Percentiles rank a stretch among this genome's conserved stretches.
Conservation (phyloP, 2,888 invertebrate species). For the Patella pellucida region DNA sequence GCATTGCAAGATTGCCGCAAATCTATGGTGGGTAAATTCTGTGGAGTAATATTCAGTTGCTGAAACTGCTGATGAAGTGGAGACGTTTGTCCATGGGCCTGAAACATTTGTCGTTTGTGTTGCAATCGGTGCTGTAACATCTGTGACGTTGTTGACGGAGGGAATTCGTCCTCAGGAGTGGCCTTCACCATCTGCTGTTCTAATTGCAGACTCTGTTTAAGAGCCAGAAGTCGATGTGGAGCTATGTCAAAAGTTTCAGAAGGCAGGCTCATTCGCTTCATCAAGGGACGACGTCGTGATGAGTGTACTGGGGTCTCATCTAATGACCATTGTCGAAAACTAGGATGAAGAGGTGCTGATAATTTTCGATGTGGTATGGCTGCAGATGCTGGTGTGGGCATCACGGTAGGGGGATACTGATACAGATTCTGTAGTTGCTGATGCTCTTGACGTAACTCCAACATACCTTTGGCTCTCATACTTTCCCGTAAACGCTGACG, state of each 20-base stretch:
- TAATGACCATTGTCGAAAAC: constrained; percentile 51
- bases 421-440: constrained; percentile 50
- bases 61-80: constrained; percentile 75
- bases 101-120: constrained; percentile 86
- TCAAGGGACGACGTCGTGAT: constrained; percentile 55
- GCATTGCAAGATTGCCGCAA: constrained; percentile 4
- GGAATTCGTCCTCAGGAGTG: constrained; percentile 41
- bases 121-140: constrained; percentile 87
- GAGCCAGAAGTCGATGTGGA: constrained; percentile 68
- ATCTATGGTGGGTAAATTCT: constrained; percentile 74
- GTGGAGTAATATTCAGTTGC: constrained; percentile 65
- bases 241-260: constrained; percentile 67
- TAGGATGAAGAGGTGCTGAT: constrained; percentile 37
- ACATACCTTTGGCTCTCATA: constrained; percentile 84
- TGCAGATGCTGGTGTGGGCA: background rate
- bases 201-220: constrained; percentile 69
- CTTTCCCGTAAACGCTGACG: constrained; percentile 84
- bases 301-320: constrained; percentile 49
- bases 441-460: constrained; percentile 78
- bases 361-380: constrained; percentile 36
- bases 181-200: constrained; percentile 65
- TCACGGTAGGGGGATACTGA: constrained; percentile 8
- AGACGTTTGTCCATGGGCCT: constrained; percentile 78
- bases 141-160: constrained; percentile 67
- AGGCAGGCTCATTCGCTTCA: constrained; percentile 69